These are phyloP conservation scores for Myotis vivesi DNA, from an alignment of 2,797 vertebrate species.

Conservation along the genomic window DNA sequence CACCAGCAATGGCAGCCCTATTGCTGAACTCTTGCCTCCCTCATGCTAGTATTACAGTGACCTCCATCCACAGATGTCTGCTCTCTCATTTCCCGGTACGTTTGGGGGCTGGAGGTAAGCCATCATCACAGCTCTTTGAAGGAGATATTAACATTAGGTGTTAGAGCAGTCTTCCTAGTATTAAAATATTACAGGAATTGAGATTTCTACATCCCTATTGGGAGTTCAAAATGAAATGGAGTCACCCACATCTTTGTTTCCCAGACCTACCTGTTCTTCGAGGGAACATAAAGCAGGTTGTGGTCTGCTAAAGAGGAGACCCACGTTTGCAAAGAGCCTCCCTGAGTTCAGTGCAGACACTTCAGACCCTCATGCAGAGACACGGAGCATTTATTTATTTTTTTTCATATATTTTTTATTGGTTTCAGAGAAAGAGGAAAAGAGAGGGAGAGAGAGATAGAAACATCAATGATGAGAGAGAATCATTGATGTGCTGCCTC, in stretches of 20 bases:
- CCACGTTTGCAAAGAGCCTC: neutral
- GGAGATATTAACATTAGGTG: neutral
- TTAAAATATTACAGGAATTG: neutral
- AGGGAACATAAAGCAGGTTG: neutral
- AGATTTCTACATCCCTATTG: neutral
- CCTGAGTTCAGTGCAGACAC: neutral
- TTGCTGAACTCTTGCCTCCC: neutral
- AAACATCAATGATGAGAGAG: too few species aligned
- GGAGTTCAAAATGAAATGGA: neutral
- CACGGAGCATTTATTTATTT: neutral
- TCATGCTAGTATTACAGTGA: neutral
- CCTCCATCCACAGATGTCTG: neutral
- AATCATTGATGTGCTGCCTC: too few species aligned
- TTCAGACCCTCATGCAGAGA: neutral
- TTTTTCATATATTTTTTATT: too few species aligned
- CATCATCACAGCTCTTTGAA: neutral
- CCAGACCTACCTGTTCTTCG: neutral
- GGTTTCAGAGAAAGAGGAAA: too few species aligned
- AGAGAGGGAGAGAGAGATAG: too few species aligned
- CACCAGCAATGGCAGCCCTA: accelerated
- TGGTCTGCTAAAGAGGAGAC: neutral
- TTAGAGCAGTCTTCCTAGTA: neutral
- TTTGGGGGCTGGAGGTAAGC: neutral
- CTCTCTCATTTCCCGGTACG: neutral
- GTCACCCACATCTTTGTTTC: neutral